Base-by-base conservation (phyloP, 2,797 vertebrate species). In the Valencia hispanica region DNA sequence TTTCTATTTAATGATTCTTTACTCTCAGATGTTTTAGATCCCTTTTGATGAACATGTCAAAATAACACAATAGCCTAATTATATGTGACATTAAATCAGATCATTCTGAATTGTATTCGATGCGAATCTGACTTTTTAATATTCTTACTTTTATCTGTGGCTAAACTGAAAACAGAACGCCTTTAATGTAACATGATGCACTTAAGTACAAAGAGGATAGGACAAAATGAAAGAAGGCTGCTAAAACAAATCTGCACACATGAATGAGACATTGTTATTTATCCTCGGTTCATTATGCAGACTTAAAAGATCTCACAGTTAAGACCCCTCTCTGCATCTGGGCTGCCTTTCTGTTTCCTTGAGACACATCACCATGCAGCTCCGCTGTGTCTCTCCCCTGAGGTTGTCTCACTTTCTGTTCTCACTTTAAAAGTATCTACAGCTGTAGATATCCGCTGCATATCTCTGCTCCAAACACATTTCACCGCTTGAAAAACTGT, bases 361-460 rank as follows among this genome's bases (percentile, higher is more conserved):
- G 50, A 61, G 59, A 59, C 22, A 50, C 41, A 53, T 66, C 43
- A 34, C 8, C 0, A 59, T 47, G 74, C 17, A 72, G 68, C 72
- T 70, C 32, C 17, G 34, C 48, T 10, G 5, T 12, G 48, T 22
- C 50, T 43, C 50, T 36, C 27, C 36, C 41, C 47, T 34, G n/a
- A 74, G 72, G 47, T 34, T 36, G 10, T 32, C 76, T 73, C 68
- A n/a, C 72, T 17, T 65, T 77, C 55, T 47, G 57, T 74, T 66
- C 73, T 85, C 86, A 78, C 83, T 76, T 68, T 20, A 2, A 68
- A 84, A 86, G 80, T 83, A 65, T 72, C 78, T 32, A 75, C 74
- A 77, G 69, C 82, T 70, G 65, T 61, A 59, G 61, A 25, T 36
- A 2, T 72, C 48, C 27, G 55, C 43, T 30, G 66, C 55, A 75